Percentiles rank a stretch among this genome's conserved stretches.
phyloP scores from a whole-genome alignment of 2,797 vertebrate genomes.

The Atherinosoma microstoma region DNA sequence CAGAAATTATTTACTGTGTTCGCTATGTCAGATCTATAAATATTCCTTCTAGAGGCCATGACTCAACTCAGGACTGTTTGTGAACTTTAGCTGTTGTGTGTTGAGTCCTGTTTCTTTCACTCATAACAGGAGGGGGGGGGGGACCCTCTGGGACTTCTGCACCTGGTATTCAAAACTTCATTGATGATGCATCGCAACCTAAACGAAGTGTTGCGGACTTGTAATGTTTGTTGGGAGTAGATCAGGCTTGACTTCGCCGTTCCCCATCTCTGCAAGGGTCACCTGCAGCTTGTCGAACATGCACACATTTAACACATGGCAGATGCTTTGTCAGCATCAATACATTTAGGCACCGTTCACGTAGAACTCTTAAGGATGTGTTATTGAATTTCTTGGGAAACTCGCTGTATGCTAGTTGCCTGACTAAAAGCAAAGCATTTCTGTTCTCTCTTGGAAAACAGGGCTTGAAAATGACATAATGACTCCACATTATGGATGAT shows the following conservation, averaged over 20 bases:
- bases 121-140: slow-evolving; percentile 17
- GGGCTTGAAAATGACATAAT: slow-evolving; percentile 71
- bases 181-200: slow-evolving; percentile 27
- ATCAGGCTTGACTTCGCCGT: slow-evolving; percentile 52
- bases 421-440: slow-evolving; percentile 66
- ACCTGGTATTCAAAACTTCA: slow-evolving; percentile 68
- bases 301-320: slow-evolving; percentile 65
- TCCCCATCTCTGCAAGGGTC: slow-evolving; percentile 58
- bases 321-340: slow-evolving; percentile 80
- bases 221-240: slow-evolving; percentile 61
- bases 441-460: slow-evolving; percentile 63
- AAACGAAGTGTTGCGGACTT: slow-evolving; percentile 38
- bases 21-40: slow-evolving; percentile 72
- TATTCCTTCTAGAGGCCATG: slow-evolving; percentile 59
- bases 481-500: slow-evolving; percentile 73
- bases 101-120: slow-evolving; percentile 41
- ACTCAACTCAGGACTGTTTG: slow-evolving; percentile 48
- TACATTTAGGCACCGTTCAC: slow-evolving; percentile 67
- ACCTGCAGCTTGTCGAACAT: slow-evolving; percentile 44
- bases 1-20: slow-evolving; percentile 47
- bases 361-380: slow-evolving; percentile 43
- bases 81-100: slow-evolving; percentile 41
- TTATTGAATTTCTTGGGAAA: slow-evolving; percentile 70
- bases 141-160: slow-evolving; percentile 56
- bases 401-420: slow-evolving; percentile 49